These are phyloP conservation scores for Luffia ferchaultella DNA, from an alignment of 2,888 invertebrate species.

Conservation along the genomic window DNA sequence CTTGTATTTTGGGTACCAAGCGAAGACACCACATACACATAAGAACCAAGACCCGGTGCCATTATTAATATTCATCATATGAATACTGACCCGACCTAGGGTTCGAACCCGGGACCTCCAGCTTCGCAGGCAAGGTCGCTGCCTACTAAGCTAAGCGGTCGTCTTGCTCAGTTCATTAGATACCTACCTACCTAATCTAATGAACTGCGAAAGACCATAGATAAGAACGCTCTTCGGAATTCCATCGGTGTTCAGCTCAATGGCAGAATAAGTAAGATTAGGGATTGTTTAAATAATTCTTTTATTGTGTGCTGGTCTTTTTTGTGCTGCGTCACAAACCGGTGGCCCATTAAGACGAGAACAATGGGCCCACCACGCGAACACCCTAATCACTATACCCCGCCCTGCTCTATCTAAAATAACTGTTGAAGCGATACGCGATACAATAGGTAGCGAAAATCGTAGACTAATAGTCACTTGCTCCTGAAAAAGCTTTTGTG, in stretches of 20 bases:
- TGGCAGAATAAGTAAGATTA: constrained; percentile 34
- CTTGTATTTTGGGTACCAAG: too few relatives aligned
- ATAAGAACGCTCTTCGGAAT: constrained; percentile 58
- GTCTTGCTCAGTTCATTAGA: too few relatives aligned
- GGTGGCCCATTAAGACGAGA: constrained; percentile 58
- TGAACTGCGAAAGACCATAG: constrained; percentile 54
- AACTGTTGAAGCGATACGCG: neutral
- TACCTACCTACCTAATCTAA: too few relatives aligned
- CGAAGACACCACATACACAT: too few relatives aligned
- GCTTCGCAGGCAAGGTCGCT: too few relatives aligned
- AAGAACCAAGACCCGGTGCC: too few relatives aligned
- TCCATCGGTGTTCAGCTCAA: constrained; percentile 45
- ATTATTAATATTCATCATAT: too few relatives aligned
- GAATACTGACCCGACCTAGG: too few relatives aligned
- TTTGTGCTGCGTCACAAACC: constrained; percentile 42
- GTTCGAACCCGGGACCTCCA: too few relatives aligned
- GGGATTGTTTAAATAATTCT: constrained; percentile 20
- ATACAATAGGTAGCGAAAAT: neutral
- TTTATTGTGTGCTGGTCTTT: constrained; percentile 41
- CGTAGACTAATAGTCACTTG: neutral
- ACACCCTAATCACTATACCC: too few relatives aligned
- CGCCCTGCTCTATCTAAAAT: neutral
- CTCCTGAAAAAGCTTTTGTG: neutral
- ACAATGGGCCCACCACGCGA: constrained; percentile 48
- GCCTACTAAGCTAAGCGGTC: too few relatives aligned